phyloP scores from a whole-genome alignment of 2,888 invertebrate genomes.

The Drosophila cognata region DNA sequence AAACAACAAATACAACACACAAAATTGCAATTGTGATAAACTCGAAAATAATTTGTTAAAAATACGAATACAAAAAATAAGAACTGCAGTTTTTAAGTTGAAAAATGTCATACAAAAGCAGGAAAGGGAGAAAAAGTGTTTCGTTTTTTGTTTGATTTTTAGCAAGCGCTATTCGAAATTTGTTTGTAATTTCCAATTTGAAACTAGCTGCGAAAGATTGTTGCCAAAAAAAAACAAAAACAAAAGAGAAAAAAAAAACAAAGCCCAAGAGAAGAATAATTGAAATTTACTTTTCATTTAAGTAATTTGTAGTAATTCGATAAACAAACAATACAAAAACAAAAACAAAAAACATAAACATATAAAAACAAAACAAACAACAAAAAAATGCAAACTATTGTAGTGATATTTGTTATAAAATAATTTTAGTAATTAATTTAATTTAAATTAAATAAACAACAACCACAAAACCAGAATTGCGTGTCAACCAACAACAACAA shows the following conservation, averaged over 20 bases:
- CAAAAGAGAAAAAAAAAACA: background rate
- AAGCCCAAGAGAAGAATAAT: slow-evolving; percentile 43
- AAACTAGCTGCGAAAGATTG: slow-evolving; percentile 59
- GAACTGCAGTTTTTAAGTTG: slow-evolving; percentile 12
- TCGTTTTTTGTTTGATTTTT: slow-evolving; percentile 13
- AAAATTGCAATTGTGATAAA: slow-evolving; percentile 55
- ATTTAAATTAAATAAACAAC: slow-evolving; percentile 77
- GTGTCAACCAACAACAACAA: slow-evolving; percentile 36
- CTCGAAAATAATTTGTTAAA: slow-evolving; percentile 39
- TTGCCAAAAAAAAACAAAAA: slow-evolving; percentile 41
- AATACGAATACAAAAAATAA: slow-evolving; percentile 8
- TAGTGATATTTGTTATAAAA: slow-evolving; percentile 85
- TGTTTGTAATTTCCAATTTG: slow-evolving; percentile 30
- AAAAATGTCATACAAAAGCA: slow-evolving; percentile 18
- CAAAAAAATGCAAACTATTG: slow-evolving; percentile 79
- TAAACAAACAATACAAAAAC: slow-evolving; percentile 34
- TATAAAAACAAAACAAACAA: slow-evolving; percentile 67
- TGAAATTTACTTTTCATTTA: slow-evolving; percentile 54
- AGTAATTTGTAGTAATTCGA: slow-evolving; percentile 62
- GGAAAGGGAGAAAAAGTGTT: slow-evolving; percentile 22
- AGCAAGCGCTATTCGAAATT: slow-evolving; percentile 21
- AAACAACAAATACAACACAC: slow-evolving; percentile 12
- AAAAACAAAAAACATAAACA: slow-evolving; percentile 71
- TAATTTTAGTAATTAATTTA: slow-evolving; percentile 83
- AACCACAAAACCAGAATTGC: slow-evolving; percentile 33